phyloP scores from a whole-genome alignment of 2,888 invertebrate species.

The Pocota personata region DNA sequence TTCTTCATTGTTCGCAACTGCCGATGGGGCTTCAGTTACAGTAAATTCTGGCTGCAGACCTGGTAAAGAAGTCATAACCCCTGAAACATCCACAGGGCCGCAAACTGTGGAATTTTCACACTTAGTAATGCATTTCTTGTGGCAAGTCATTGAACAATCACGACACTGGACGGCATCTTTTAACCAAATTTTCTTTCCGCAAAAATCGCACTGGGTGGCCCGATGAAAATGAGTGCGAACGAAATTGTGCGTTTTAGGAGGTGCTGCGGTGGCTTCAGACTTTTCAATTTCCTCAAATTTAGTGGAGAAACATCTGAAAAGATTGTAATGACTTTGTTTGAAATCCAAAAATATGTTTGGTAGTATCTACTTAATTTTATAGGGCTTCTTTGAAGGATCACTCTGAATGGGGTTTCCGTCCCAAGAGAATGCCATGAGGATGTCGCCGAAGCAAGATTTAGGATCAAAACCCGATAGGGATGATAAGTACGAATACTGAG shows the following conservation, averaged over 20 bases:
- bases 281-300: constrained; percentile 77
- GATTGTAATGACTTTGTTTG: not conserved
- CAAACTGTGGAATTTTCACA: constrained; percentile 90
- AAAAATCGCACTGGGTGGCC: constrained; percentile 96
- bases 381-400: constrained; percentile 25
- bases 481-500: constrained; percentile 85
- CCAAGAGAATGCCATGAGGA: constrained; percentile 92
- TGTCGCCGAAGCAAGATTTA: constrained; percentile 95
- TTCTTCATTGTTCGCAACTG: constrained; percentile 51
- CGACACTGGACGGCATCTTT: constrained; percentile 97
- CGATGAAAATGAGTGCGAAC: constrained; percentile 94
- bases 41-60: constrained; percentile 82
- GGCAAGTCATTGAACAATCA: constrained; percentile 95
- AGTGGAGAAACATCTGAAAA: constrained; percentile 74
- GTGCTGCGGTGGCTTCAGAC: constrained; percentile 67
- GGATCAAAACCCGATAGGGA: constrained; percentile 95
- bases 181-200: constrained; percentile 98
- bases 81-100: constrained; percentile 82
- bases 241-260: constrained; percentile 88
- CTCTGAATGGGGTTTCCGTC: constrained; percentile 82
- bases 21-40: constrained; percentile 81
- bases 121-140: constrained; percentile 96
- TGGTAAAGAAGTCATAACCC: constrained; percentile 42
- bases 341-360: not conserved
- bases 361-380: constrained; percentile 34